A percentile compares a stretch with the other conserved stretches of the same genome.
These are phyloP conservation scores for Polymixis lichenea DNA, from an alignment of 2,888 invertebrate species.

Conservation along the genomic window DNA sequence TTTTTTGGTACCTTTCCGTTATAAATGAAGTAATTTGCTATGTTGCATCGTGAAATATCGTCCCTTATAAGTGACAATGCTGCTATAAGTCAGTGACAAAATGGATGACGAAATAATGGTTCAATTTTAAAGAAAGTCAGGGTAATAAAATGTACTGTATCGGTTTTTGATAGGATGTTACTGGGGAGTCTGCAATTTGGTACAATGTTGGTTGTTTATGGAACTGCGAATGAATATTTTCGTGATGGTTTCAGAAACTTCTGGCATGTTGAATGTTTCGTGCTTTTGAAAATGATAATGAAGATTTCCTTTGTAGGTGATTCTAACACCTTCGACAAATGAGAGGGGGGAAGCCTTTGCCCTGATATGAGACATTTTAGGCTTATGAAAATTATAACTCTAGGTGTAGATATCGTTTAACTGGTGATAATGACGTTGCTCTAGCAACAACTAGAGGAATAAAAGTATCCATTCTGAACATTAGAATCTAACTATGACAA, in stretches of 20 bases:
- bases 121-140: constrained; percentile 53
- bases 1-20: constrained; percentile 60
- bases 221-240: neutral
- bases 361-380: no score
- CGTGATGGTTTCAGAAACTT: neutral
- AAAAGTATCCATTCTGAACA: no score
- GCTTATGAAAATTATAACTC: no score
- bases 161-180: constrained; percentile 45
- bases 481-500: no score
- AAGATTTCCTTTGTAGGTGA: no score
- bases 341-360: no score
- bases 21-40: constrained; percentile 71
- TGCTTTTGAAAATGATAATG: neutral
- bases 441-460: no score
- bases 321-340: no score
- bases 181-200: constrained; percentile 7
- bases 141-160: constrained; percentile 55
- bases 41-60: constrained; percentile 61
- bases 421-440: no score
- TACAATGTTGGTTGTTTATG: constrained; percentile 2
- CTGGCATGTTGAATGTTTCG: neutral
- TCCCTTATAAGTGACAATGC: constrained; percentile 68
- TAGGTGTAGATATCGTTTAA: no score
- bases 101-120: constrained; percentile 55
- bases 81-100: constrained; percentile 59